phyloP scores from a whole-genome alignment of 92 coral and sea anemone species.

The Parazoanthus swiftii region DNA sequence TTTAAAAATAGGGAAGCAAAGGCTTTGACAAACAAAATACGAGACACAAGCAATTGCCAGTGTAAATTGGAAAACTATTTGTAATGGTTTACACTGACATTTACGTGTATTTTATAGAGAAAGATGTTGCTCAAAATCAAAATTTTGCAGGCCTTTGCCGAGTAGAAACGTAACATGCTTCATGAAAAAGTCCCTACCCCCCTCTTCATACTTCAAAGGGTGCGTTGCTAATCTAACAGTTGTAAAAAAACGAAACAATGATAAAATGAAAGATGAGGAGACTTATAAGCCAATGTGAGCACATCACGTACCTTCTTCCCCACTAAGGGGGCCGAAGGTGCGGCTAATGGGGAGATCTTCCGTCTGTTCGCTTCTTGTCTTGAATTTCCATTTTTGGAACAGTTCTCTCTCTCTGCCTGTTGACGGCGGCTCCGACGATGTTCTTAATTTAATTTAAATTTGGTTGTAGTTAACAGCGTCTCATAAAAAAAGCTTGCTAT shows the following conservation, averaged over 20 bases:
- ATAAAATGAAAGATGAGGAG: neutral
- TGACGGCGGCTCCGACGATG: neutral
- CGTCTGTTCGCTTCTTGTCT: neutral
- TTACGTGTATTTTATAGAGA: no score
- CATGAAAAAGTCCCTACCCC: no score
- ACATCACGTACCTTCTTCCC: constrained; percentile 8
- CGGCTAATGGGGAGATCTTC: neutral
- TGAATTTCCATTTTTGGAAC: neutral
- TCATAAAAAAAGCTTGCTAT: neutral
- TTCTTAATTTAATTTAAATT: neutral
- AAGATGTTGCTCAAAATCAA: no score
- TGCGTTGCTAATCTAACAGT: no score
- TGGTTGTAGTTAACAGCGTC: neutral
- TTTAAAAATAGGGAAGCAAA: no score
- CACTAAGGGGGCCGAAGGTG: neutral
- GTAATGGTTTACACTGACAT: no score
- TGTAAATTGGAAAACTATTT: no score
- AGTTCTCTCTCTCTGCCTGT: neutral
- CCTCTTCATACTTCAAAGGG: no score
- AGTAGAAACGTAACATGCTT: no score
- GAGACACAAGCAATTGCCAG: no score
- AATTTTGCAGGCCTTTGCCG: no score
- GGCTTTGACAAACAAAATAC: no score
- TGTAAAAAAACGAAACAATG: neutral
- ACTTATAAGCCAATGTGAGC: neutral